Conservation (phyloP, 2,888 invertebrate genomes). For the Pachycephus smyrnensis region DNA sequence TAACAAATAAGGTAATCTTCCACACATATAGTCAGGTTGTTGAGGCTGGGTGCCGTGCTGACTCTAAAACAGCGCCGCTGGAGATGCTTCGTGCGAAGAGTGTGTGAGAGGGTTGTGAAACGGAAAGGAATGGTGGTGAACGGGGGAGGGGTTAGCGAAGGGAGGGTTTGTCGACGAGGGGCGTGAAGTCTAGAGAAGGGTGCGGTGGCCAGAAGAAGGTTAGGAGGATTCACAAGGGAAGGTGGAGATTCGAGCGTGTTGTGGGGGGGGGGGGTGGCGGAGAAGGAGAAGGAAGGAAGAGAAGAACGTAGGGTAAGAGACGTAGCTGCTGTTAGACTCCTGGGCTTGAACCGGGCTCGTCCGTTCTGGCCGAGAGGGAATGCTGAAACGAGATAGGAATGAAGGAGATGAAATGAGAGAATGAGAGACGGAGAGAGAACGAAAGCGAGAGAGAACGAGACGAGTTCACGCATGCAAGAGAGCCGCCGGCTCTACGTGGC, state of each 20-base stretch:
- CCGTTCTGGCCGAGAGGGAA: slow-evolving; percentile 1
- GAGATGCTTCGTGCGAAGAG: slow-evolving; percentile 14
- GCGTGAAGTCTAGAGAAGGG: background rate
- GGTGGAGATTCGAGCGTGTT: slow-evolving; percentile 18
- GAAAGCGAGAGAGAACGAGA: slow-evolving; percentile 25
- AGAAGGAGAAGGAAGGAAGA: slow-evolving; percentile 14
- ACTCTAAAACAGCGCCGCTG: slow-evolving; percentile 51
- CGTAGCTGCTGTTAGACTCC: background rate
- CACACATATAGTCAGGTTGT: slow-evolving; percentile 59
- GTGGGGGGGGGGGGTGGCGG: slow-evolving; percentile 11
- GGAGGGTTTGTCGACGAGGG: background rate
- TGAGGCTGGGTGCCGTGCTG: slow-evolving; percentile 53
- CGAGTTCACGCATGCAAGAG: slow-evolving; percentile 50
- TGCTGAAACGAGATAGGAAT: background rate
- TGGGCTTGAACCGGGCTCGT: background rate
- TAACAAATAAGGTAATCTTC: slow-evolving; percentile 65
- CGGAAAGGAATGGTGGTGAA: slow-evolving; percentile 9
- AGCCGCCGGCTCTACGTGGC: slow-evolving; percentile 49
- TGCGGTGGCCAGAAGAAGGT: slow-evolving; percentile 8
- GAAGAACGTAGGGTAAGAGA: slow-evolving; percentile 24
- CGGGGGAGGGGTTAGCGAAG: background rate
- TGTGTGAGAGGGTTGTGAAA: slow-evolving; percentile 13
- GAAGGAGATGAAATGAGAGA: slow-evolving; percentile 20
- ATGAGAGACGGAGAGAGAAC: slow-evolving; percentile 26
- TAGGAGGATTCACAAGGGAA: slow-evolving; percentile 14